A percentile compares a stretch with the other conserved stretches of the same genome.
Conservation (phyloP, 2,888 invertebrate genomes). For the Allacma fusca region DNA sequence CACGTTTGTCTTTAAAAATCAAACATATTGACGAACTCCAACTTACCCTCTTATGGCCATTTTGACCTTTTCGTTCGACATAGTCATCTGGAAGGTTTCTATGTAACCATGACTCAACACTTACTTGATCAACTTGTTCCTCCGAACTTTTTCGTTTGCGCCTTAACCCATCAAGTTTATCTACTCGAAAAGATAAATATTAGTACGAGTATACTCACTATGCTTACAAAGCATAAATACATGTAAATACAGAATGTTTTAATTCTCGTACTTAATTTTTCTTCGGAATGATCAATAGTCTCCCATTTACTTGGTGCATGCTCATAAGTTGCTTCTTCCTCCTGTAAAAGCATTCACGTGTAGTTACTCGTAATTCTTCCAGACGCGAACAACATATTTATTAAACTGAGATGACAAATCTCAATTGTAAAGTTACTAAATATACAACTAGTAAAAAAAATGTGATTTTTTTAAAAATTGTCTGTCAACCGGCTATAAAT, state of each 20-base stretch:
- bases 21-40: background rate
- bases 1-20: no score
- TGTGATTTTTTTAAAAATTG: no score
- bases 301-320: slow-evolving; percentile 81
- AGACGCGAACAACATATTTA: no score
- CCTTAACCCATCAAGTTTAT: slow-evolving; percentile 90
- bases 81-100: slow-evolving; percentile 75
- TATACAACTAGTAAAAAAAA: no score
- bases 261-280: slow-evolving; percentile 79
- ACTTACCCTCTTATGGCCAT: slow-evolving; percentile 87
- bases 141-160: slow-evolving; percentile 72
- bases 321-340: slow-evolving; percentile 42
- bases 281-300: slow-evolving; percentile 70
- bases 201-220: background rate
- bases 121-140: slow-evolving; percentile 65
- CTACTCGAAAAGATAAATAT: slow-evolving; percentile 67
- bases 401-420: no score
- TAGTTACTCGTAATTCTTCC: no score
- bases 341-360: slow-evolving; percentile 32
- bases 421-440: no score
- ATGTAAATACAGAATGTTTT: no score
- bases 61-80: slow-evolving; percentile 66
- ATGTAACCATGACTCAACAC: slow-evolving; percentile 93
- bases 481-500: no score
- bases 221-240: no score